These are phyloP conservation scores for Marmota flaviventris DNA, from an alignment of 2,113 vertebrate species.

Conservation along the genomic window DNA sequence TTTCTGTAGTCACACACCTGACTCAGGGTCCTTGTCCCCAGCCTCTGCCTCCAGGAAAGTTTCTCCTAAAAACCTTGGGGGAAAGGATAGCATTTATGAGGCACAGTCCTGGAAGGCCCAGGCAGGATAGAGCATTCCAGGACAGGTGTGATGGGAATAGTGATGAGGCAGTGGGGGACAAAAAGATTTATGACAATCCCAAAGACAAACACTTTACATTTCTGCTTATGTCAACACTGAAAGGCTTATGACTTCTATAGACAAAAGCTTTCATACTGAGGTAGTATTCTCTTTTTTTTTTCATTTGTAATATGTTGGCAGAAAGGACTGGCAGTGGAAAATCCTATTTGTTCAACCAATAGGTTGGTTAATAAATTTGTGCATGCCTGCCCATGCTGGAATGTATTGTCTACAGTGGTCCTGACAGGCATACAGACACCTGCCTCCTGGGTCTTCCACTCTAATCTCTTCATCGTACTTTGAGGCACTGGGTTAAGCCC, in stretches of 20 bases:
- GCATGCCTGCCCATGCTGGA: background rate
- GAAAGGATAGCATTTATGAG: background rate
- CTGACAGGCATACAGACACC: background rate
- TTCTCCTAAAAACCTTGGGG: background rate
- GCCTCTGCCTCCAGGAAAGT: background rate
- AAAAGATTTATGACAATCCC: background rate
- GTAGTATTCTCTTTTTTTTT: background rate
- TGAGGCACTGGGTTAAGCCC: background rate
- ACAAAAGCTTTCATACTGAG: background rate
- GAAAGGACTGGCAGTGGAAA: no score
- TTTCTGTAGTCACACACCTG: background rate
- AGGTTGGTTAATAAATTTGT: background rate
- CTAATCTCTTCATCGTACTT: background rate
- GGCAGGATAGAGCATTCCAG: rapidly evolving
- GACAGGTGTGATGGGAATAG: rapidly evolving
- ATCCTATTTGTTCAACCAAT: background rate
- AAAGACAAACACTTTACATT: background rate
- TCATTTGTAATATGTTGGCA: background rate
- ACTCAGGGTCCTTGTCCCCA: background rate
- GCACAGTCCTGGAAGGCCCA: background rate
- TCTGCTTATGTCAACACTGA: background rate
- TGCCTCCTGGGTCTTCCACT: background rate
- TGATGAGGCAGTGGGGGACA: rapidly evolving
- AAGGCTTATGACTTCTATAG: background rate
- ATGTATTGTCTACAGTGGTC: background rate